Percentiles rank a stretch among this genome's conserved stretches.
These are phyloP conservation scores for Arrhopalites spinosus DNA, from an alignment of 2,888 invertebrate species.

Conservation along the genomic window DNA sequence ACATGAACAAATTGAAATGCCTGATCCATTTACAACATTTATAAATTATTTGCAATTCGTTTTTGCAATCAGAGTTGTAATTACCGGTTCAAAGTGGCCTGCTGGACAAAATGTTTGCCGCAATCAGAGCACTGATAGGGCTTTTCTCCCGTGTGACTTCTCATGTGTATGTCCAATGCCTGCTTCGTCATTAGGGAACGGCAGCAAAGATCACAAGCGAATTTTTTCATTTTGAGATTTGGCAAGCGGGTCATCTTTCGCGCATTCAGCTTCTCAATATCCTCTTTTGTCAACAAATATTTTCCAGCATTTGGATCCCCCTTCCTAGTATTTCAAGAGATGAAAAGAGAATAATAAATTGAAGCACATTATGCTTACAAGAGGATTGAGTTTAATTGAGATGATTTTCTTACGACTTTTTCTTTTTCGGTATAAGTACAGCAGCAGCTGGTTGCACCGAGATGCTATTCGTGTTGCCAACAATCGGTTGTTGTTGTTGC, in stretches of 20 bases:
- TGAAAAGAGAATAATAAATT: neutral
- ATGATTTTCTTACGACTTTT: conserved; percentile 21
- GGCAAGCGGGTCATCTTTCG: conserved; percentile 27
- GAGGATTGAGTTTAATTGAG: too few species aligned
- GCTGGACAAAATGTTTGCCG: conserved; percentile 52
- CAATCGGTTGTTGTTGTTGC: conserved; percentile 20
- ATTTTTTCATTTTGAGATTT: conserved; percentile 45
- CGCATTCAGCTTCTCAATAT: conserved; percentile 33
- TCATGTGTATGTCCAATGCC: conserved; percentile 51
- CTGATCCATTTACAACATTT: too few species aligned
- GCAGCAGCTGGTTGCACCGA: conserved; percentile 8
- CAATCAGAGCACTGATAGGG: conserved; percentile 46
- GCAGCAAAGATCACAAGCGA: conserved; percentile 54
- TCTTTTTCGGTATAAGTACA: conserved; percentile 22
- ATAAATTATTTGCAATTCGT: too few species aligned
- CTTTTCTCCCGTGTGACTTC: conserved; percentile 53
- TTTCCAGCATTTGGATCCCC: conserved; percentile 38
- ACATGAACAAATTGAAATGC: too few species aligned
- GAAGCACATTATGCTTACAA: neutral
- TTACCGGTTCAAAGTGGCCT: too few species aligned
- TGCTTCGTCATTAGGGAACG: conserved; percentile 55
- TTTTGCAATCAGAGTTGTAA: too few species aligned
- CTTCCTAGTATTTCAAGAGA: conserved; percentile 24
- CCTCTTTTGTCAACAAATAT: conserved; percentile 34
- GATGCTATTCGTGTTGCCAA: conserved; percentile 7